A percentile compares a stretch with the other conserved stretches of the same genome.
phyloP scores from a whole-genome alignment of 2,888 invertebrate genomes.

The Aporophyla lueneburgensis region DNA sequence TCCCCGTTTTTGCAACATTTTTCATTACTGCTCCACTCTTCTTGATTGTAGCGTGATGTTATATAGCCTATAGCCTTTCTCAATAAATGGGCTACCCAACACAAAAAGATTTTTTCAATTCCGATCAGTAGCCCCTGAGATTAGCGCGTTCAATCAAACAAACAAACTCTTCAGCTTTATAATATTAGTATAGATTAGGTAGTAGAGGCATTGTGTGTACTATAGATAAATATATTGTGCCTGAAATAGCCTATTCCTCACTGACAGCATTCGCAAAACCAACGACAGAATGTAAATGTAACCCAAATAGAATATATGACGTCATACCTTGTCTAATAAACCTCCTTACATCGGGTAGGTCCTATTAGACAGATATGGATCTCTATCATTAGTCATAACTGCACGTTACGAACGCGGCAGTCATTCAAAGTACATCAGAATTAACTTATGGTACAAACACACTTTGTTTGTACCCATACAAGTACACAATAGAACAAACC shows the following conservation, averaged over 20 bases:
- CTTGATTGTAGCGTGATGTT: no score
- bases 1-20: no score
- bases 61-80: no score
- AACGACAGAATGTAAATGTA: constrained; percentile 19
- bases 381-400: constrained; percentile 46
- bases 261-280: constrained; percentile 7
- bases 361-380: constrained; percentile 61
- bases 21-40: no score
- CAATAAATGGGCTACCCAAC: no score
- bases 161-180: no score
- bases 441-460: constrained; percentile 2
- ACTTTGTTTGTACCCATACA: constrained; percentile 42
- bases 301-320: constrained; percentile 16
- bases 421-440: constrained; percentile 42
- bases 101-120: no score
- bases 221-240: not conserved
- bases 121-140: no score
- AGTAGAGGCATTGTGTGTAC: constrained; percentile 1
- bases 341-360: constrained; percentile 32
- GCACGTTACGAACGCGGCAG: constrained; percentile 50
- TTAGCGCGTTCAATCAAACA: no score
- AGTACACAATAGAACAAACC: constrained; percentile 51
- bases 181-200: no score
- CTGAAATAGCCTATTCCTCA: constrained; percentile 15
- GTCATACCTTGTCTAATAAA: constrained; percentile 7